phyloP scores from a whole-genome alignment of 2,113 vertebrate genomes.

The Cercocebus atys region DNA sequence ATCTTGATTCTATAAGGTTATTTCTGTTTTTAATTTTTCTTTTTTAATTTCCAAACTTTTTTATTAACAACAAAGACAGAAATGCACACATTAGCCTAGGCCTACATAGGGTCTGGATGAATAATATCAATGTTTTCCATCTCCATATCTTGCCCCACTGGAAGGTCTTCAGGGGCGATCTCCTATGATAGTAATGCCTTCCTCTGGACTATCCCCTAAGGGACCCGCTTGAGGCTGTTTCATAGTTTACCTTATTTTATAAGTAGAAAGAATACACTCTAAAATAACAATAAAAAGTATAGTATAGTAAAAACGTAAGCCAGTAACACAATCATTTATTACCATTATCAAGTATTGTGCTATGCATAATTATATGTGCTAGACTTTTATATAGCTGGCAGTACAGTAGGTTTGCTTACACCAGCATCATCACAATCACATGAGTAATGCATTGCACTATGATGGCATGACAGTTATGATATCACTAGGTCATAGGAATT shows the following conservation, averaged over 20 bases:
- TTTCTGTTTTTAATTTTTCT: not conserved
- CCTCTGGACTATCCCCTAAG: not conserved
- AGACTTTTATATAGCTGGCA: not conserved
- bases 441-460: not conserved
- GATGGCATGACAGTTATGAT: not conserved
- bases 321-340: not conserved
- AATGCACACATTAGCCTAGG: not conserved
- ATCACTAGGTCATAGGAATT: not conserved
- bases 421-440: not conserved
- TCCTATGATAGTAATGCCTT: not conserved
- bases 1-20: not conserved
- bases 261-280: not conserved
- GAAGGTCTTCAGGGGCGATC: not conserved
- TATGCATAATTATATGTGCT: not conserved
- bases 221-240: not conserved
- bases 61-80: not conserved
- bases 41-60: not conserved
- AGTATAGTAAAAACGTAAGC: not conserved
- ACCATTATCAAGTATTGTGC: not conserved
- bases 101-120: not conserved
- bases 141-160: not conserved
- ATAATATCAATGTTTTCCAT: not conserved
- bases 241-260: not conserved
- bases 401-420: not conserved
- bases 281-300: not conserved